Evolutionary conservation across 2,888 invertebrate genomes (phyloP).

Genomic region (Eledona agricola): DNA sequence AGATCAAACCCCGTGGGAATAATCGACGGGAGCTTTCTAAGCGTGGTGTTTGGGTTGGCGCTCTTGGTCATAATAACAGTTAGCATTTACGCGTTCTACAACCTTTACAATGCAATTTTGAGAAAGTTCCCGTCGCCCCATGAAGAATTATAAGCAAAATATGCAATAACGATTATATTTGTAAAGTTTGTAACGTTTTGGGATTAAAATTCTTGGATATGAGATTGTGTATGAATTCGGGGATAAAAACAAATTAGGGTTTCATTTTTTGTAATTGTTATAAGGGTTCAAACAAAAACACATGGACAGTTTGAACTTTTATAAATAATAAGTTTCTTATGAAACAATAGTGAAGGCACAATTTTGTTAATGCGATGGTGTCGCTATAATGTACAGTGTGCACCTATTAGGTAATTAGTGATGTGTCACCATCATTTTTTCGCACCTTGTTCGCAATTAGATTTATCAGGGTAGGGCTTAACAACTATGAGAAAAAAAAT

Average conservation of each 20-base stretch:
- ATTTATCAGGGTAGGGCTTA: slow-evolving; percentile 18
- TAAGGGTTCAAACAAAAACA: slow-evolving; percentile 26
- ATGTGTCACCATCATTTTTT: slow-evolving; percentile 16
- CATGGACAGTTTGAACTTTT: slow-evolving; percentile 31
- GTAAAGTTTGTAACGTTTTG: slow-evolving; percentile 20
- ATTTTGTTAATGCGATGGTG: slow-evolving; percentile 46
- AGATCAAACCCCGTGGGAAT: slow-evolving; percentile 64
- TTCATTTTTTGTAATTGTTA: slow-evolving; percentile 30
- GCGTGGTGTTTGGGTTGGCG: slow-evolving; percentile 83
- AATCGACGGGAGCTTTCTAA: slow-evolving; percentile 84
- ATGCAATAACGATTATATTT: slow-evolving; percentile 15
- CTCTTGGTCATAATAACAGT: slow-evolving; percentile 81
- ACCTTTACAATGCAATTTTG: slow-evolving; percentile 79
- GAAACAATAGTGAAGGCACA: slow-evolving; percentile 52
- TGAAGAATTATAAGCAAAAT: slow-evolving; percentile 75
- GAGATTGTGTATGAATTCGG: slow-evolving; percentile 2
- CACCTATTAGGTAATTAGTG: slow-evolving; percentile 19
- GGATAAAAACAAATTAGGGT: slow-evolving; percentile 24
- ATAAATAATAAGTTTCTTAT: slow-evolving; percentile 33
- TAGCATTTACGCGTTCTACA: slow-evolving; percentile 86
- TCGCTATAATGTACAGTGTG: slow-evolving; percentile 28
- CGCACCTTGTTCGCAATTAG: slow-evolving; percentile 17
- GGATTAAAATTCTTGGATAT: slow-evolving; percentile 3
- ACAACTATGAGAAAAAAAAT: slow-evolving; percentile 35
- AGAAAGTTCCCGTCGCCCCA: slow-evolving; percentile 85